Conservation (phyloP, 2,113 vertebrate species). For the Sialia sialis region DNA sequence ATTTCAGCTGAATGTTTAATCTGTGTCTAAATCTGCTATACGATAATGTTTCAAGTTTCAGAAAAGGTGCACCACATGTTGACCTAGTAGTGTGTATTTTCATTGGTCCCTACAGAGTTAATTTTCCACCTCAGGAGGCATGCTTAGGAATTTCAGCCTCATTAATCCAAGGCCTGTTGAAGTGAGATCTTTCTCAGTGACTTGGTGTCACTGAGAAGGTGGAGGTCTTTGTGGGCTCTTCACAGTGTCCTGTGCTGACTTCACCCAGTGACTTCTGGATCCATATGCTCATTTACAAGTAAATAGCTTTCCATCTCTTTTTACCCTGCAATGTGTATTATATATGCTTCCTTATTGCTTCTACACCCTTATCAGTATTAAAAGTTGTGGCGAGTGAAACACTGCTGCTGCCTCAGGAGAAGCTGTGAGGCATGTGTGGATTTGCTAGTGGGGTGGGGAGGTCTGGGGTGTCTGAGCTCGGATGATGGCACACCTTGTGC, state of each 20-base stretch:
- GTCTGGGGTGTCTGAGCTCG: not conserved
- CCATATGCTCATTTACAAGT: not conserved
- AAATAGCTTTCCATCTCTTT: not conserved
- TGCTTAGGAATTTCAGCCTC: not conserved
- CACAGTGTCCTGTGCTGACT: not conserved
- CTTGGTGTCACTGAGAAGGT: not conserved
- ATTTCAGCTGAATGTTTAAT: not conserved
- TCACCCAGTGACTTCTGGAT: not conserved
- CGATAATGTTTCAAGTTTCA: not conserved
- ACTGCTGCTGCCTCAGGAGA: not conserved
- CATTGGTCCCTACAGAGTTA: not conserved
- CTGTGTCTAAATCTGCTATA: not conserved
- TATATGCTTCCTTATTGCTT: not conserved
- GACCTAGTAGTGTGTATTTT: not conserved
- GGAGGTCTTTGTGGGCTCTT: not conserved
- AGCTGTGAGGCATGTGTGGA: not conserved
- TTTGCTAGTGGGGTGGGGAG: not conserved
- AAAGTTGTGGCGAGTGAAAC: accelerated
- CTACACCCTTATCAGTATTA: not conserved
- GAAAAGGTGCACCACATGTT: not conserved
- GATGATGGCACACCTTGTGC: not conserved
- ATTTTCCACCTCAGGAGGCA: not conserved
- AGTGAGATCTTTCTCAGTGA: not conserved
- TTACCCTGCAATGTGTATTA: not conserved
- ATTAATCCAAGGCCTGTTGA: not conserved